Base-by-base conservation (phyloP, 2,113 vertebrate genomes). In the Chaetura pelagica region DNA sequence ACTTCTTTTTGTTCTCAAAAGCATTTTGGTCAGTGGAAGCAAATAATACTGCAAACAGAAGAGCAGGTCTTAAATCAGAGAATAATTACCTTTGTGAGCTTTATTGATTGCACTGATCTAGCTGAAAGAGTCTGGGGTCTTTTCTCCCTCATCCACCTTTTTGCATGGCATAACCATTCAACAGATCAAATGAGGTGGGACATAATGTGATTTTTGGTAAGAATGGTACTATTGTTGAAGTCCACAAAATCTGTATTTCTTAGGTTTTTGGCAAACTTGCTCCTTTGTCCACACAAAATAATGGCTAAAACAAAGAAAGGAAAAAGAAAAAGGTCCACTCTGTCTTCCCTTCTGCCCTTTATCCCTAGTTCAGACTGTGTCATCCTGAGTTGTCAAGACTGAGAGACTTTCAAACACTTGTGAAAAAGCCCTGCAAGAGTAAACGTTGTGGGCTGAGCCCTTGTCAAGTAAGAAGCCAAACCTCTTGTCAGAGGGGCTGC, bases 171-270 rank as follows among this genome's bases (percentile, higher is more conserved):
- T 52, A 72, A 94, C 61, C 78, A 92, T 71, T 97, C 95, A 98
- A 79, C 90, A 84, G 97, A 89, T 94, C 93, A 96, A 97, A 96
- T 92, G 92, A 97, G 93, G 86, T 97, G 96, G 79, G 73, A 54
- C 68, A 63, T 96, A 97, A 98, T 96, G 92, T 73, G 92, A 54
- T 59, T 92, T 97, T 94, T 93, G 58, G 67, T 48, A 95, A 95
- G 84, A 97, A 96, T 66, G 40, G 84, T 80, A 68, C 95, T 69
- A 96, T 96, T 97, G 97, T 96, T 48, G 32, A 79, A 58, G 64
- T 73, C 85, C 35, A 93, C 81, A 92, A 88, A 82, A 95, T 97
- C 96, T 89, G 80, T 96, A 88, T 83, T 97, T 97, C 93, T 96
- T 89, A 57, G 73, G 71, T 55, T 57, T 96, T 97, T 71, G 91